phyloP scores from a whole-genome alignment of 2,797 vertebrate genomes.

The Avahi laniger region DNA sequence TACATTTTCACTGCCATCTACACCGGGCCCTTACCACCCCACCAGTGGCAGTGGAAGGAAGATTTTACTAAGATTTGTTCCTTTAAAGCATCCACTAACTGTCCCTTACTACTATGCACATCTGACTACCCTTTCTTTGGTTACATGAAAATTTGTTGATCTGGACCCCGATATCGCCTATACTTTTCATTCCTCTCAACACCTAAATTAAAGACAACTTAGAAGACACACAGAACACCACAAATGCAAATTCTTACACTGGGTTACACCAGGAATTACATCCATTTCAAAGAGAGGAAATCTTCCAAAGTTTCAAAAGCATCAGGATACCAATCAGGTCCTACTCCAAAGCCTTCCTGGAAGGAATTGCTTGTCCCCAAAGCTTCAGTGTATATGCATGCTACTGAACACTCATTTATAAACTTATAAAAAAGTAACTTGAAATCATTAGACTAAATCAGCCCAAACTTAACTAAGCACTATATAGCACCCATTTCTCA shows the following conservation, averaged over 20 bases:
- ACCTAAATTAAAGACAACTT: neutral
- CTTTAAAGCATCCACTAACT: neutral
- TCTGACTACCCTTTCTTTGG: neutral
- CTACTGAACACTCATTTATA: neutral
- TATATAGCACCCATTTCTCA: neutral
- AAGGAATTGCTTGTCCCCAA: neutral
- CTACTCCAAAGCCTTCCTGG: neutral
- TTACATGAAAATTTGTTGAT: neutral
- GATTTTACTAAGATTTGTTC: neutral
- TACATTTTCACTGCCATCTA: neutral
- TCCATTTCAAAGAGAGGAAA: neutral
- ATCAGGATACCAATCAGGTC: neutral
- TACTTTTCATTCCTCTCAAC: neutral
- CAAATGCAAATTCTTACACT: neutral
- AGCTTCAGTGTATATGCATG: neutral
- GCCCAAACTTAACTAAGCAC: neutral
- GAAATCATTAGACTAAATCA: neutral
- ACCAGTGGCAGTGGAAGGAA: neutral
- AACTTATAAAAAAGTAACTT: neutral
- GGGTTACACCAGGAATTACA: neutral
- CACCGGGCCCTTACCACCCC: neutral
- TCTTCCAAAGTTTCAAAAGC: neutral
- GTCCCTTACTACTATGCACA: neutral
- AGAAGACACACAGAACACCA: neutral
- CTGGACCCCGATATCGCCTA: neutral